Conservation (phyloP, 1,140 invertebrate species). For the roundworm (Caenorhabditis elegans) region WBcel235 BX284604.4:9542501-9543000, state of each 20-base stretch:
- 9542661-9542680: too few species aligned
- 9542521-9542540: not conserved
- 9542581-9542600: slow-evolving; percentile 22
- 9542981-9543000: slow-evolving; percentile 78
- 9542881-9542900: too few species aligned
- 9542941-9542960: too few species aligned
- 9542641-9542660: too few species aligned
- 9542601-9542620: too few species aligned
- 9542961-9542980: slow-evolving; percentile 97
- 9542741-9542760: slow-evolving; percentile 60
- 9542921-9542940: not conserved
- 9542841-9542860: slow-evolving; percentile 81
- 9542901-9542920: too few species aligned
- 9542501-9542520: slow-evolving; percentile 3
- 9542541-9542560: slow-evolving; percentile 33
- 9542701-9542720: not conserved
- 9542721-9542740: slow-evolving; percentile 64
- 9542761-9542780: slow-evolving; percentile 64
- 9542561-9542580: slow-evolving; percentile 25
- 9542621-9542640: too few species aligned
- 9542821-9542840: slow-evolving; percentile 94
- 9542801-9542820: slow-evolving; percentile 77
- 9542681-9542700: too few species aligned
- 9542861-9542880: slow-evolving; percentile 76
- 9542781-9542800: slow-evolving; percentile 65